Percentiles rank a stretch among this genome's conserved stretches.
Conservation (phyloP, 2,888 invertebrate genomes). For the Andrena dorsata region DNA sequence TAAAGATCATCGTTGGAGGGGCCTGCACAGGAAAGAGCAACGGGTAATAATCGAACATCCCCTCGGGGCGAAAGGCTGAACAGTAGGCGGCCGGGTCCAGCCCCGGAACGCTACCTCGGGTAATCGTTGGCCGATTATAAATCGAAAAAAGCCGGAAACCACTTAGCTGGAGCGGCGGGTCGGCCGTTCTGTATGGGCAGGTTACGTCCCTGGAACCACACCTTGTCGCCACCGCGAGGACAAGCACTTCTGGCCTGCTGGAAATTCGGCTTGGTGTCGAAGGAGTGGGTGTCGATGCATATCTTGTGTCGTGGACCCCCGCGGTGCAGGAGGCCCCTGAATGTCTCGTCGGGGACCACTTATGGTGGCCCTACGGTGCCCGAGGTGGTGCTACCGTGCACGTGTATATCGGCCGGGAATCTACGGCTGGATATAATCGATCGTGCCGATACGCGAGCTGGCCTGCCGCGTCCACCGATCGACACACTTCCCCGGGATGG, state of each 20-base stretch:
- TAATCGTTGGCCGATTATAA: slow-evolving; percentile 73
- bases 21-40: slow-evolving; percentile 57
- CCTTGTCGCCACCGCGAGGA: slow-evolving; percentile 68
- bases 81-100: slow-evolving; percentile 72
- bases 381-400: slow-evolving; percentile 72
- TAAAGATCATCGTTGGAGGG: slow-evolving; percentile 62
- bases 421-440: slow-evolving; percentile 63
- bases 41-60: slow-evolving; percentile 74
- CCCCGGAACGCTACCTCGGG: slow-evolving; percentile 71
- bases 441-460: slow-evolving; percentile 55
- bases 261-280: slow-evolving; percentile 67
- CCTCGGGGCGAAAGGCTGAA: slow-evolving; percentile 69
- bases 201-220: slow-evolving; percentile 67
- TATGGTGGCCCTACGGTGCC: slow-evolving; percentile 69
- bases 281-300: slow-evolving; percentile 73
- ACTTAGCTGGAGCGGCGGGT: slow-evolving; percentile 58
- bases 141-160: slow-evolving; percentile 76
- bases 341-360: slow-evolving; percentile 68
- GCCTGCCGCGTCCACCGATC: slow-evolving; percentile 40
- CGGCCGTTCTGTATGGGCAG: slow-evolving; percentile 49
- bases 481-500: slow-evolving; percentile 48
- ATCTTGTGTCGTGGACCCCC: slow-evolving; percentile 74
- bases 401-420: slow-evolving; percentile 68
- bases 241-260: slow-evolving; percentile 39
- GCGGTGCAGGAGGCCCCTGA: slow-evolving; percentile 62